These are phyloP conservation scores for Siniperca undulata DNA, from an alignment of 2,797 vertebrate genomes.

Conservation along the genomic window DNA sequence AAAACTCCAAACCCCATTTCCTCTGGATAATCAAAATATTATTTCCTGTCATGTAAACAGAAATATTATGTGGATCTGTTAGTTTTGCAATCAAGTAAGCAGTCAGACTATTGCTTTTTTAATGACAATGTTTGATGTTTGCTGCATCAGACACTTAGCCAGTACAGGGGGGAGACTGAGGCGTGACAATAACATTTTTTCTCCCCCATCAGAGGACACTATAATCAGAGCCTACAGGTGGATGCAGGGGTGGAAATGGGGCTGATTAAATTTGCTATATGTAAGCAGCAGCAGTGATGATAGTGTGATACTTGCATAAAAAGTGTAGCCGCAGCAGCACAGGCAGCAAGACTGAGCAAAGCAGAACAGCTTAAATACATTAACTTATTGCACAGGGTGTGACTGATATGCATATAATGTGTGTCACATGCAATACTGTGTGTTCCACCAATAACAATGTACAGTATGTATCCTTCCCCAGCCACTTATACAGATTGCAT, in stretches of 20 bases:
- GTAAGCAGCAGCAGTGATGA: conserved; percentile 13
- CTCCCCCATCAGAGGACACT: not conserved
- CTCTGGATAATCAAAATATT: conserved; percentile 1
- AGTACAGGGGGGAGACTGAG: not conserved
- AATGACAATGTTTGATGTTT: conserved; percentile 3
- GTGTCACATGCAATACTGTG: not conserved
- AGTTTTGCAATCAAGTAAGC: conserved; percentile 1
- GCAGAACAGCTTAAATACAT: not conserved
- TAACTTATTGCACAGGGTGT: not conserved
- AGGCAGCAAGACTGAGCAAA: not conserved
- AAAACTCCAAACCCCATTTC: not conserved
- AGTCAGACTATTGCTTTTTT: conserved; percentile 6
- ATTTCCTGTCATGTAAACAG: conserved; percentile 21
- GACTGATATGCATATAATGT: not conserved
- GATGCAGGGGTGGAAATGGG: not conserved
- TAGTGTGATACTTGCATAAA: not conserved
- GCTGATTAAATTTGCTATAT: conserved; percentile 19
- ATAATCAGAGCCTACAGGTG: conserved; percentile 27
- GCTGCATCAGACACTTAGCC: not conserved
- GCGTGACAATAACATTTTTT: not conserved
- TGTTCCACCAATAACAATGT: not conserved
- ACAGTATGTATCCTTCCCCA: not conserved
- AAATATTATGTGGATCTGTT: not conserved
- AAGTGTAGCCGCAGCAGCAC: not conserved
- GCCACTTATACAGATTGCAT: not conserved